Conservation (phyloP, 2,113 vertebrate species). For the Hoplias malabaricus region DNA sequence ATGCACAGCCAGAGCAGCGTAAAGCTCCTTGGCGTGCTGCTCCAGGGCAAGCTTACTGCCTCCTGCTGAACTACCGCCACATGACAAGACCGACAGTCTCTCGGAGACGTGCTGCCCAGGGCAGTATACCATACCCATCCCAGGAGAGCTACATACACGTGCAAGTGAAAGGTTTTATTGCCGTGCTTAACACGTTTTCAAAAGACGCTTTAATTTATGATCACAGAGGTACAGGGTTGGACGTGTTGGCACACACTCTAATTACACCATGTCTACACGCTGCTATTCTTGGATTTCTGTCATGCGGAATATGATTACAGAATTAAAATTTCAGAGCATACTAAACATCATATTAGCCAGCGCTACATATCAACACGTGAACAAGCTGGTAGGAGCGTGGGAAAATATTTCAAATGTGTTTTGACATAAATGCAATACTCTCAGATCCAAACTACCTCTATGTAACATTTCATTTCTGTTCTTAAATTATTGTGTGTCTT, state of each 20-base stretch:
- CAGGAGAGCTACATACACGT: not conserved
- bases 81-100: not conserved
- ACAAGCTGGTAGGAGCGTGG: not conserved
- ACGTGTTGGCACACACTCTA: not conserved
- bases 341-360: not conserved
- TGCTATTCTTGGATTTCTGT: not conserved
- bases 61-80: slow-evolving; percentile 4
- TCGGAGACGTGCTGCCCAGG: not conserved
- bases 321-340: not conserved
- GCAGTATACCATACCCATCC: not conserved
- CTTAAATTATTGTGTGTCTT: too few relatives aligned
- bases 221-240: not conserved
- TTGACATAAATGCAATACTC: too few relatives aligned
- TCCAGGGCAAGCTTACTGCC: not conserved
- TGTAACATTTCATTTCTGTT: too few relatives aligned
- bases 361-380: not conserved
- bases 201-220: not conserved
- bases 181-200: not conserved
- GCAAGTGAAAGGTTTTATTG: not conserved
- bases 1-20: slow-evolving; percentile 3
- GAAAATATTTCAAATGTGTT: too few relatives aligned
- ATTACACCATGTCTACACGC: not conserved
- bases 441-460: too few relatives aligned
- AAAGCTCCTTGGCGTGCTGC: not conserved
- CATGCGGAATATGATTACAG: not conserved